A percentile compares a stretch with the other conserved stretches of the same genome.
phyloP scores from a whole-genome alignment of 1,140 invertebrate species.

The Drosophila elegans region DNA sequence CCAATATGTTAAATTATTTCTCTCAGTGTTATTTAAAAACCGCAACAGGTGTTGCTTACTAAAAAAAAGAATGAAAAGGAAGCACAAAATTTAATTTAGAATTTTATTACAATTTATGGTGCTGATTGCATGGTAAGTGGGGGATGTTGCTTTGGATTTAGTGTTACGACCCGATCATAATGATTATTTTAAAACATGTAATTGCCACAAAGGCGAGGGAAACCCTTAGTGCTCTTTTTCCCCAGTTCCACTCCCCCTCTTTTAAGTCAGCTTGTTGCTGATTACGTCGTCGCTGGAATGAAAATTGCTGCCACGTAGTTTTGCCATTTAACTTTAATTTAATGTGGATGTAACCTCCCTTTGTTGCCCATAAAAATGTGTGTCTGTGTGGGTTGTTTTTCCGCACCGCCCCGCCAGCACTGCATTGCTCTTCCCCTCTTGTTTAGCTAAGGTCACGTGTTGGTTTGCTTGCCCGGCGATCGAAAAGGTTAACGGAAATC shows the following conservation, averaged over 20 bases:
- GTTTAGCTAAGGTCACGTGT: conserved; percentile 68
- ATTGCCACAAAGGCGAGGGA: conserved; percentile 47
- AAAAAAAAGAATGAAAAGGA: conserved; percentile 7
- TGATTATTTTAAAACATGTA: conserved; percentile 81
- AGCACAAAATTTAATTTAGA: conserved; percentile 75
- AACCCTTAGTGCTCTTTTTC: conserved; percentile 1
- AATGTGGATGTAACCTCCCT: conserved; percentile 81
- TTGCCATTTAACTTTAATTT: conserved; percentile 84
- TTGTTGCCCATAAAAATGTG: conserved; percentile 75
- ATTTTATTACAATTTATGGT: conserved; percentile 79
- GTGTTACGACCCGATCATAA: conserved; percentile 74
- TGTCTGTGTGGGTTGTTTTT: conserved; percentile 28
- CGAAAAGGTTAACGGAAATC: conserved; percentile 76
- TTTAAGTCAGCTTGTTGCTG: conserved; percentile 55
- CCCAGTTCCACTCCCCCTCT: neutral
- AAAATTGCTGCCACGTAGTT: conserved; percentile 81
- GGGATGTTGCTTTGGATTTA: conserved; percentile 55
- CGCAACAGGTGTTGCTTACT: conserved; percentile 51
- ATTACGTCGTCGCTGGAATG: conserved; percentile 65
- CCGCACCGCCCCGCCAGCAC: neutral
- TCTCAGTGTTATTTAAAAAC: neutral
- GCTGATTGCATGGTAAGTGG: neutral
- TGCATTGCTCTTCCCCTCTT: neutral
- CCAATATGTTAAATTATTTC: neutral
- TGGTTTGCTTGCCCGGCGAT: conserved; percentile 52